Conservation (phyloP, 1,140 invertebrate species). For the Ceratitis capitata region DNA sequence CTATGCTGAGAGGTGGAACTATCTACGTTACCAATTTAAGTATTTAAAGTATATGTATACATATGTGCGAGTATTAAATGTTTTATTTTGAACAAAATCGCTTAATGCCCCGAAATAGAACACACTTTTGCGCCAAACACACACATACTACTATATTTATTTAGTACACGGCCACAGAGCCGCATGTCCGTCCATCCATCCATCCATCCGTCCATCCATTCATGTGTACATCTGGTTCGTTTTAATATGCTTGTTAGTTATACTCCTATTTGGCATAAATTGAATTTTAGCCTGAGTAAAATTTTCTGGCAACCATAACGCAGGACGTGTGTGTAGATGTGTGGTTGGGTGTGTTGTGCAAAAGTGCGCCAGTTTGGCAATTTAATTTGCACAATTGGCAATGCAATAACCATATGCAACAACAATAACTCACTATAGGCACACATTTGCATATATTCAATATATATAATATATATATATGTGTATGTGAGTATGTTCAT, state of each 20-base stretch:
- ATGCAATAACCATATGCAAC: background rate
- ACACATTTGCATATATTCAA: no score
- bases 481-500: no score
- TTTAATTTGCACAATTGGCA: slow-evolving; percentile 30
- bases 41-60: no score
- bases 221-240: background rate
- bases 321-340: background rate
- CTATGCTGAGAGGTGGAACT: no score
- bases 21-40: no score
- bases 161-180: no score
- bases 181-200: no score
- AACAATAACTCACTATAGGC: no score
- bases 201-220: no score
- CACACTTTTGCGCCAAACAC: background rate
- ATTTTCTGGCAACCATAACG: background rate
- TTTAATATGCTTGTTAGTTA: slow-evolving; percentile 7
- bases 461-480: no score
- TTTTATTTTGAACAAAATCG: slow-evolving; percentile 1
- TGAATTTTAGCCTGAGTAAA: background rate
- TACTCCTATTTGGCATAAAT: slow-evolving; percentile 2
- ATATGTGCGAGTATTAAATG: no score
- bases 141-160: background rate
- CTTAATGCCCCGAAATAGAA: background rate
- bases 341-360: background rate
- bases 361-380: slow-evolving; percentile 17